Conservation (phyloP, 2,888 invertebrate species). For the Drosophila quinaria region DNA sequence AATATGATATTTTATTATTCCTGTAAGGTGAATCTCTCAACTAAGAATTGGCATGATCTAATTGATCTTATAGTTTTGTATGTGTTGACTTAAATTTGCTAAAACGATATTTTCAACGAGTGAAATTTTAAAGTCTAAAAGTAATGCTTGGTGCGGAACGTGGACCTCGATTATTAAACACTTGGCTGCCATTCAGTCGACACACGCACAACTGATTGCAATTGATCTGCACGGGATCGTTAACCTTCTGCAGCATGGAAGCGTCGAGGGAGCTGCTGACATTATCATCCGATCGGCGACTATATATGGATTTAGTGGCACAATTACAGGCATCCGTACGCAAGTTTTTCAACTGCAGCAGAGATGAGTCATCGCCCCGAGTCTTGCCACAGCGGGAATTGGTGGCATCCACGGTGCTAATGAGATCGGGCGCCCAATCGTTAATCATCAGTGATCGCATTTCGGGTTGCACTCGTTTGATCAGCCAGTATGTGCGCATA, state of each 20-base stretch:
- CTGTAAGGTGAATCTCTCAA: background rate
- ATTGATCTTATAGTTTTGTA: background rate
- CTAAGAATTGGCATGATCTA: background rate
- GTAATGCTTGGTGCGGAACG: constrained; percentile 84
- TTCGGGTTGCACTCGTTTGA: constrained; percentile 87
- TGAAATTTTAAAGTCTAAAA: constrained; percentile 75
- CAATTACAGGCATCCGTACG: constrained; percentile 74
- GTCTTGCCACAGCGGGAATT: constrained; percentile 52
- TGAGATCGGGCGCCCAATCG: constrained; percentile 82
- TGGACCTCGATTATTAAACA: constrained; percentile 73
- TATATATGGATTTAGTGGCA: constrained; percentile 82
- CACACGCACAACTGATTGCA: constrained; percentile 81
- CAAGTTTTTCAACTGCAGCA: constrained; percentile 33
- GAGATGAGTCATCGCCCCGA: constrained; percentile 31
- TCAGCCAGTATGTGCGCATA: constrained; percentile 95
- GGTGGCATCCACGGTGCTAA: constrained; percentile 78
- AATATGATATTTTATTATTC: background rate
- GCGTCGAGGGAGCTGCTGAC: constrained; percentile 60
- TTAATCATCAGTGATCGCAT: constrained; percentile 34
- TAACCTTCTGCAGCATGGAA: constrained; percentile 16
- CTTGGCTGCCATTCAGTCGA: constrained; percentile 75
- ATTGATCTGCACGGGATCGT: constrained; percentile 52
- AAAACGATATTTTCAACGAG: background rate
- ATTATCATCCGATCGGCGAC: constrained; percentile 83
- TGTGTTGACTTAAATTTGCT: background rate